Evolutionary conservation across 2,797 vertebrate species (phyloP).

Genomic region (Pristis pectinata): DNA sequence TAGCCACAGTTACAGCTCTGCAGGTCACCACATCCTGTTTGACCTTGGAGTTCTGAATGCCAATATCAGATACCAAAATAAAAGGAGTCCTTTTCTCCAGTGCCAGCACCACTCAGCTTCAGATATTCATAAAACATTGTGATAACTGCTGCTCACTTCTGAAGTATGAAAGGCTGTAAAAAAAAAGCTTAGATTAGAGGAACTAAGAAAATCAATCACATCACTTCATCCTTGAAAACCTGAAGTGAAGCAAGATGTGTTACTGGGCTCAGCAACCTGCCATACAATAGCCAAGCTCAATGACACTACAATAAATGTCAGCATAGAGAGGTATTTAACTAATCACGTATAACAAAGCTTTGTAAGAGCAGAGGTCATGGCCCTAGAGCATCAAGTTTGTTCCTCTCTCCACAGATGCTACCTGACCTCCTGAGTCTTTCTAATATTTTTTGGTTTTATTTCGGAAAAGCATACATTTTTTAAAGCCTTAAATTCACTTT

Average conservation of each 20-base stretch:
- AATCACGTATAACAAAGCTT: neutral
- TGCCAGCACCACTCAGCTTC: neutral
- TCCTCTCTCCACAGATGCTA: no score
- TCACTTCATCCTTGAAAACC: slow-evolving; percentile 2
- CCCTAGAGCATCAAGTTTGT: no score
- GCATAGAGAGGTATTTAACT: neutral
- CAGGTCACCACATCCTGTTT: no score
- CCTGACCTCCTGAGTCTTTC: no score
- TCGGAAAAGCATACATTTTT: neutral
- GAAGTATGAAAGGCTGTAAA: neutral
- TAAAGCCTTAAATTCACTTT: neutral
- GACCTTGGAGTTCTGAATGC: neutral
- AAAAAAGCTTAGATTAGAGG: neutral
- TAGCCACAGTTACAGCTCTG: no score
- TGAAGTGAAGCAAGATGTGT: neutral
- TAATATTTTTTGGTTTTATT: no score
- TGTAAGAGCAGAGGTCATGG: no score
- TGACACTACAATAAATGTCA: neutral
- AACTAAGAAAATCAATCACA: neutral
- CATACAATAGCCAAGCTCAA: neutral
- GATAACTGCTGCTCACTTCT: neutral
- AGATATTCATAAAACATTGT: neutral
- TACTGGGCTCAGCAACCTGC: neutral
- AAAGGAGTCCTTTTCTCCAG: neutral
- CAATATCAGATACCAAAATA: neutral